Evolutionary conservation across 2,113 vertebrate species (phyloP).

Genomic region (Hippocampus mohnikei): DNA sequence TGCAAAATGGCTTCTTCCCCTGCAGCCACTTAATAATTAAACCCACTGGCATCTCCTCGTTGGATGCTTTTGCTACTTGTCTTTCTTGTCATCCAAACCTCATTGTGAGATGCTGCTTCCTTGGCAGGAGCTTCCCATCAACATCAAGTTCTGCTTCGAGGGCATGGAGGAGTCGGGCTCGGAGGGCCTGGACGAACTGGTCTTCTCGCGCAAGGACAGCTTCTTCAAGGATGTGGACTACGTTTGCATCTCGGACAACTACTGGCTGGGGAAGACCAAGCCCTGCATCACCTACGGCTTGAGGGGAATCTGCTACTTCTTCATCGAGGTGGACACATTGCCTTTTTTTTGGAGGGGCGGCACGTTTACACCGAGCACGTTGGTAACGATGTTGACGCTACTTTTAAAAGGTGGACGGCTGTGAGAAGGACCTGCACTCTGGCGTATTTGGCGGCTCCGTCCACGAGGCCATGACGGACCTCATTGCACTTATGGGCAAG

Average conservation of each 20-base stretch:
- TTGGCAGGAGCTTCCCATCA: conserved; percentile 88
- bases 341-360: not conserved
- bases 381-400: not conserved
- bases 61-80: not conserved
- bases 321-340: conserved; percentile 73
- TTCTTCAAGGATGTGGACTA: conserved; percentile 94
- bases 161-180: conserved; percentile 98
- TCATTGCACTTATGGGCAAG: conserved; percentile 89
- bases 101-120: not conserved
- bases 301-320: conserved; percentile 92
- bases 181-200: conserved; percentile 88
- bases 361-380: not conserved
- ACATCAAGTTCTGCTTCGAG: conserved; percentile 93
- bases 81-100: not conserved
- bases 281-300: conserved; percentile 96
- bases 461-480: conserved; percentile 93
- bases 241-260: conserved; percentile 96
- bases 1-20: conserved; percentile 3
- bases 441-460: conserved; percentile 94
- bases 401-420: conserved; percentile 76
- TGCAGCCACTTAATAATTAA: conserved; percentile 38
- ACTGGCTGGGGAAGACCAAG: conserved; percentile 95
- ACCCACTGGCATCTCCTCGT: not conserved
- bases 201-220: conserved; percentile 79
- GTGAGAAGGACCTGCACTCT: conserved; percentile 87